Evolutionary conservation across 2,888 invertebrate genomes (phyloP).

Genomic region (Gryllus longicercus): DNA sequence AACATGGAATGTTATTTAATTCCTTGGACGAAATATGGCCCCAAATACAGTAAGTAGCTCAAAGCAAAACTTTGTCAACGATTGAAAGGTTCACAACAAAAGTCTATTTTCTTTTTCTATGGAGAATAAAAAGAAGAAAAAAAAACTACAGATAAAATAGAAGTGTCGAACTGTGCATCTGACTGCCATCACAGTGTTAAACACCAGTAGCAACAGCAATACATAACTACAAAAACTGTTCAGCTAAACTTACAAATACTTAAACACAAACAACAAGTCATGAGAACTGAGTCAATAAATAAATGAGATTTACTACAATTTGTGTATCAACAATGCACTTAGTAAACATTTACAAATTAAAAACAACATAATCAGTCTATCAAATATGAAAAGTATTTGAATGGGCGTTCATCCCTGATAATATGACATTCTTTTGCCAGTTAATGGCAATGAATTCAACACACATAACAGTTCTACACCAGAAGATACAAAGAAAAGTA

Average conservation of each 20-base stretch:
- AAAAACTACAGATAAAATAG: neutral
- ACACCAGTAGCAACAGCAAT: conserved; percentile 17
- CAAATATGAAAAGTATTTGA: conserved; percentile 25
- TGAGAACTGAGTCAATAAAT: neutral
- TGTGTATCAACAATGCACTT: conserved; percentile 20
- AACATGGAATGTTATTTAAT: too few relatives aligned
- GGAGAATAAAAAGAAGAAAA: neutral
- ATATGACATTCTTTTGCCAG: neutral
- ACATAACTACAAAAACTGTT: neutral
- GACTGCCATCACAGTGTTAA: conserved; percentile 1
- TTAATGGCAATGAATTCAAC: conserved; percentile 18
- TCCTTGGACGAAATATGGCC: too few relatives aligned
- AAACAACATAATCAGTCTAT: conserved; percentile 30
- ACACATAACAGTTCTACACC: neutral
- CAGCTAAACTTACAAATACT: neutral
- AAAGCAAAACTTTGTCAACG: too few relatives aligned
- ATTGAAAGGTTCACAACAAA: too few relatives aligned
- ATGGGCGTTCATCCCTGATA: conserved; percentile 28
- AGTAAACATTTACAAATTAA: conserved; percentile 26
- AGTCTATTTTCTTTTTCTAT: neutral
- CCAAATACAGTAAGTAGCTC: too few relatives aligned
- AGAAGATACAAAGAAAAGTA: neutral
- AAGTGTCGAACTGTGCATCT: neutral
- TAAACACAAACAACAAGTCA: conserved; percentile 2
- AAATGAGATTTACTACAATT: neutral